Percentiles rank a stretch among this genome's conserved stretches.
Conservation (phyloP, 2,113 vertebrate species). For the Forbesichthys papilliferus region DNA sequence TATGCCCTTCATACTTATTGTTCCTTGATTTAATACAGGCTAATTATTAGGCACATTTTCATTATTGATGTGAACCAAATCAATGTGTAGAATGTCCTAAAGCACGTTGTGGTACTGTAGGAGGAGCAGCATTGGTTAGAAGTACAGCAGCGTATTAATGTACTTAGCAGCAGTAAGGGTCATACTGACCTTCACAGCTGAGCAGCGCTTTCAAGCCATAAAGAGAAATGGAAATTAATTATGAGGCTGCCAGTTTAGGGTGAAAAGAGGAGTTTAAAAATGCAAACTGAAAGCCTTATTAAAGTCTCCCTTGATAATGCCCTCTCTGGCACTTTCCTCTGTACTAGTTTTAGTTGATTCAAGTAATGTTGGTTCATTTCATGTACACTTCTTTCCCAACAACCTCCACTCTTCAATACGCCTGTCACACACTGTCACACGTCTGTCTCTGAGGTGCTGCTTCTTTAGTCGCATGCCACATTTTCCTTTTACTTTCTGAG, state of each 20-base stretch:
- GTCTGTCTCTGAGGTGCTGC: conserved; percentile 19
- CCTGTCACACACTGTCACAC: conserved; percentile 8
- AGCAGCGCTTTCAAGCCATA: conserved; percentile 23
- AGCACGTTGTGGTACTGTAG: conserved; percentile 33
- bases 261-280: conserved; percentile 18
- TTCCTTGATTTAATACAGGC: conserved; percentile 21
- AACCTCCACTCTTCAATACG: background rate
- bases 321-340: conserved; percentile 16
- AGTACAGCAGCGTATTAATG: conserved; percentile 22
- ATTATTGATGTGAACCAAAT: conserved; percentile 58
- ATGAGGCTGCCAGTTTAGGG: conserved; percentile 20
- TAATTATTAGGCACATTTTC: conserved; percentile 40
- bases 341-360: conserved; percentile 7
- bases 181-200: conserved; percentile 23
- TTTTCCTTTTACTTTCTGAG: conserved; percentile 37
- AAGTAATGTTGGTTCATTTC: conserved; percentile 21
- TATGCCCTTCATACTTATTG: background rate
- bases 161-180: conserved; percentile 42
- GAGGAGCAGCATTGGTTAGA: conserved; percentile 28
- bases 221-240: conserved; percentile 41
- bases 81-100: conserved; percentile 49
- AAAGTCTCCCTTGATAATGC: conserved; percentile 20
- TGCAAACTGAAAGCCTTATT: conserved; percentile 4
- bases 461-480: conserved; percentile 43
- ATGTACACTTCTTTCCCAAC: conserved; percentile 4